Evolutionary conservation across 2,113 vertebrate genomes (phyloP).

Genomic region (Donacobius atricapilla): DNA sequence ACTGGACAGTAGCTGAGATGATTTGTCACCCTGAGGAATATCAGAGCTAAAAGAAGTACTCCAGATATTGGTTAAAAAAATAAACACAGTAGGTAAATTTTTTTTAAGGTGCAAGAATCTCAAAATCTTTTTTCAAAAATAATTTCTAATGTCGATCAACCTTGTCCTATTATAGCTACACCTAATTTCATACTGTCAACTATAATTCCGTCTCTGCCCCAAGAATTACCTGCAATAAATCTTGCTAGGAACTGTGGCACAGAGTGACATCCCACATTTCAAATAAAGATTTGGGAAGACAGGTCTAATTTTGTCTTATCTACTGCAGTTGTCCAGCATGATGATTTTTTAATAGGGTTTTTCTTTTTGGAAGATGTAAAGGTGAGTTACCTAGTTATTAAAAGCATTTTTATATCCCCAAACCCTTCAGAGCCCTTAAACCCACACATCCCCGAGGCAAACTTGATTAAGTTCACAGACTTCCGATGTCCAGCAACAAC

Average conservation of each 20-base stretch:
- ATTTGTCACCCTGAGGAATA: not conserved
- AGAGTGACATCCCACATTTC: not conserved
- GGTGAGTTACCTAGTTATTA: not conserved
- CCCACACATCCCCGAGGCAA: not conserved
- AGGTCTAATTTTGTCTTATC: not conserved
- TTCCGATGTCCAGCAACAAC: not conserved
- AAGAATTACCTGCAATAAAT: not conserved
- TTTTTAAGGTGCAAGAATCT: not conserved
- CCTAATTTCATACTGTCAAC: not conserved
- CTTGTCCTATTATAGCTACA: not conserved
- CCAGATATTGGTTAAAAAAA: not conserved
- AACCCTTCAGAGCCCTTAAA: slow-evolving; percentile 1
- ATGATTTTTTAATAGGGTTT: not conserved
- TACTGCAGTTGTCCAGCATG: not conserved
- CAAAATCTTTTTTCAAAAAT: not conserved
- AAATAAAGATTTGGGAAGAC: not conserved
- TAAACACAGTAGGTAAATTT: not conserved
- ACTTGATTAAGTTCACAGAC: not conserved
- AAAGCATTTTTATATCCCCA: slow-evolving; percentile 10
- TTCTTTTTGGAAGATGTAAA: not conserved
- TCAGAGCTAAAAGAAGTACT: not conserved
- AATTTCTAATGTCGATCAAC: not conserved
- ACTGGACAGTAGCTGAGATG: not conserved
- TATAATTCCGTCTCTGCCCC: not conserved
- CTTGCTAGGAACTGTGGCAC: not conserved